Evolutionary conservation across 2,797 vertebrate species (phyloP).

Genomic region (Ficedula albicollis): DNA sequence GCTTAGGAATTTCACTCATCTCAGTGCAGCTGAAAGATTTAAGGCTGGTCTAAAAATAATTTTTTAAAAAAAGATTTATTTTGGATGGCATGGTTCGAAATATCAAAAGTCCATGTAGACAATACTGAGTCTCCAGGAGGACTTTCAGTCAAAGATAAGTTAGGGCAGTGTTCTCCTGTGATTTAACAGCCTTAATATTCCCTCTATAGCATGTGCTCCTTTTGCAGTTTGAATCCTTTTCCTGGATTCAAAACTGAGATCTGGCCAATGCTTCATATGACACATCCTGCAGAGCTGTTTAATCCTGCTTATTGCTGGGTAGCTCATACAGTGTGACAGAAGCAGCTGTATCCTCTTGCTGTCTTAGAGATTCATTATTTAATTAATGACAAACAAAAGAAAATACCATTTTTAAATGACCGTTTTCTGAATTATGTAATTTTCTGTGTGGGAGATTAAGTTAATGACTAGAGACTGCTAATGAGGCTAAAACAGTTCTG

Average conservation of each 20-base stretch:
- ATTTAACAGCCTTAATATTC: background rate
- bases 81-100: background rate
- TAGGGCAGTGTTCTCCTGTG: background rate
- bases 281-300: background rate
- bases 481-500: constrained; percentile 51
- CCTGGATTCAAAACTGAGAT: background rate
- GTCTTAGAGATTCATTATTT: constrained; percentile 24
- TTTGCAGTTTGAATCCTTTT: background rate
- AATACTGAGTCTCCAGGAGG: background rate
- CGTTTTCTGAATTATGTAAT: background rate
- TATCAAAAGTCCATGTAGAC: background rate
- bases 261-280: background rate
- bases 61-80: accelerated
- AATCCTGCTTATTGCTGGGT: background rate
- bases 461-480: constrained; percentile 60
- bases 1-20: background rate
- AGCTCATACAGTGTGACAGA: background rate
- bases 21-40: background rate
- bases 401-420: constrained; percentile 32
- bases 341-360: constrained; percentile 8
- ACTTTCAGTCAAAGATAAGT: background rate
- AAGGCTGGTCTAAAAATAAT: background rate
- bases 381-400: constrained; percentile 56
- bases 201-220: background rate
- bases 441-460: constrained; percentile 53